phyloP scores from a whole-genome alignment of 2,797 vertebrate species.

The Aeoliscus strigatus region DNA sequence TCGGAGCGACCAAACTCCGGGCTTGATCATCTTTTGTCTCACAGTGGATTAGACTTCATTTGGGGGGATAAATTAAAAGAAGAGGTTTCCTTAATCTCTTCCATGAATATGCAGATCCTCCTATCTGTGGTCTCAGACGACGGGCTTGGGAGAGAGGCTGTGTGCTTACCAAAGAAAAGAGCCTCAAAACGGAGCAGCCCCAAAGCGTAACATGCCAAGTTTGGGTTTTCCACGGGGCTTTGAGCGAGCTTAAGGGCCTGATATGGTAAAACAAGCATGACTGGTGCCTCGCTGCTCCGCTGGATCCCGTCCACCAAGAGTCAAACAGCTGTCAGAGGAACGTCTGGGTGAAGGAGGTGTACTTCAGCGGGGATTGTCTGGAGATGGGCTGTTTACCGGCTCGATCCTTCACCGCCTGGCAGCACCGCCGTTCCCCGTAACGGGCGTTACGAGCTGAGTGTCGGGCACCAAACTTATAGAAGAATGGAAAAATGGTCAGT shows the following conservation, averaged over 20 bases:
- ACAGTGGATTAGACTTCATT: slow-evolving; percentile 68
- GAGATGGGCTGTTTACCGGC: slow-evolving; percentile 38
- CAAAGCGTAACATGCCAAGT: slow-evolving; percentile 43
- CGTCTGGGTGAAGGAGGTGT: slow-evolving; percentile 46
- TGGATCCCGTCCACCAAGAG: slow-evolving; percentile 33
- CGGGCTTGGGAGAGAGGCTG: slow-evolving; percentile 31
- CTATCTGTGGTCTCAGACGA: slow-evolving; percentile 60
- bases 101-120: slow-evolving; percentile 68
- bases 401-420: slow-evolving; percentile 36
- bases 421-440: too few relatives aligned
- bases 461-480: too few relatives aligned
- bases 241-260: slow-evolving; percentile 53
- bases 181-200: slow-evolving; percentile 48
- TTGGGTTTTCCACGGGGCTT: slow-evolving; percentile 55
- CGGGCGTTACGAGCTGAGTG: too few relatives aligned
- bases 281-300: slow-evolving; percentile 42
- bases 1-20: slow-evolving; percentile 46
- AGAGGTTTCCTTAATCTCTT: slow-evolving; percentile 62
- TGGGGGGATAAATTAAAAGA: slow-evolving; percentile 67
- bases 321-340: slow-evolving; percentile 59
- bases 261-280: slow-evolving; percentile 60
- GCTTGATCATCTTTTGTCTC: slow-evolving; percentile 59
- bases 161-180: slow-evolving; percentile 46
- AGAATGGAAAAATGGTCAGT: too few relatives aligned
- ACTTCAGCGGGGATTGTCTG: slow-evolving; percentile 24